These are phyloP conservation scores for Felis catus DNA, from an alignment of 2,113 vertebrate genomes.

Conservation along the genomic window DNA sequence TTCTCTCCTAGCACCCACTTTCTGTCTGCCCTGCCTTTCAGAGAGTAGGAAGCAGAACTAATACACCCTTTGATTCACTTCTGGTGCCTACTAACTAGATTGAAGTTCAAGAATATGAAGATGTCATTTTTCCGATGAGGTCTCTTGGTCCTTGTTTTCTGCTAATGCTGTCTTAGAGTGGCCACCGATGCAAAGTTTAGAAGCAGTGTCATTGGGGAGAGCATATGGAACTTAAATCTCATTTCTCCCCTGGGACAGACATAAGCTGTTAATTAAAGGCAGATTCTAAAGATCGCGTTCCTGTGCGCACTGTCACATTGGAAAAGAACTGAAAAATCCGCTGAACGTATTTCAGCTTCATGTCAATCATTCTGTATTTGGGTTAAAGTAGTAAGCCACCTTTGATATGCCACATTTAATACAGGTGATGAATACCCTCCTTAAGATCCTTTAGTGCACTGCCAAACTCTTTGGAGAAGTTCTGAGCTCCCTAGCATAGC, in stretches of 20 bases:
- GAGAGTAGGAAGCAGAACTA: background rate
- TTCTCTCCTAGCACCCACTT: constrained; percentile 8
- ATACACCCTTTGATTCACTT: background rate
- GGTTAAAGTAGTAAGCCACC: background rate
- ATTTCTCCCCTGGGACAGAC: background rate
- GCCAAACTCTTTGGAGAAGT: background rate
- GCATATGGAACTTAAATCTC: background rate
- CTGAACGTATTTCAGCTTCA: background rate
- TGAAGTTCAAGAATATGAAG: background rate
- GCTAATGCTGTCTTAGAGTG: background rate
- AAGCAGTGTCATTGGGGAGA: background rate
- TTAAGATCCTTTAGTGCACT: background rate
- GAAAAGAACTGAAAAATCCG: background rate
- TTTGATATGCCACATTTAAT: background rate
- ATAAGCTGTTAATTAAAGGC: constrained; percentile 25
- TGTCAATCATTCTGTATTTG: background rate
- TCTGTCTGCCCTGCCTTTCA: background rate
- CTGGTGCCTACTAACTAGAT: background rate
- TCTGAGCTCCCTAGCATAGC: background rate
- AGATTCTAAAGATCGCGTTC: background rate
- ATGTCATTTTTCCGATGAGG: background rate
- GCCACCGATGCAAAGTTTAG: background rate
- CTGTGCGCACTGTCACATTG: background rate
- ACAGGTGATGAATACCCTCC: background rate
- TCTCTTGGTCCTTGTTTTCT: background rate